Evolutionary conservation across 2,113 vertebrate genomes (phyloP).

Genomic region (Saimiri boliviensis): DNA sequence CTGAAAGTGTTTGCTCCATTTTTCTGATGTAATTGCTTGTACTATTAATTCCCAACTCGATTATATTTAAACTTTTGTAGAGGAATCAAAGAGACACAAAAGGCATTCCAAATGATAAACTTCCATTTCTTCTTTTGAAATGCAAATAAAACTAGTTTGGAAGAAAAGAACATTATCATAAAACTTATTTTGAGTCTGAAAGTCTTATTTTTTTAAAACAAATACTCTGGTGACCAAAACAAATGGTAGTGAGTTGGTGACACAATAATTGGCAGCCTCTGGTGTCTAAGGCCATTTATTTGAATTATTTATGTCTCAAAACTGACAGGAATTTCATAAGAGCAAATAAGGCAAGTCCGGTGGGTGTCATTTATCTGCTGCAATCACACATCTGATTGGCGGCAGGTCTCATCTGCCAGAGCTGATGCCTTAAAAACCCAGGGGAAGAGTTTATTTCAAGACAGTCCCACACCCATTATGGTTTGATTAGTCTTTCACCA

Average conservation of each 20-base stretch:
- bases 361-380: conserved; percentile 71
- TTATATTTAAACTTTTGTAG: conserved; percentile 65
- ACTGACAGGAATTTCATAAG: conserved; percentile 77
- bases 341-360: conserved; percentile 71
- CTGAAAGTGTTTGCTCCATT: conserved; percentile 53
- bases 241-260: conserved; percentile 66
- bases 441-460: conserved; percentile 73
- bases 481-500: conserved; percentile 71
- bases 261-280: conserved; percentile 69
- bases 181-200: conserved; percentile 43
- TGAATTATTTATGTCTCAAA: conserved; percentile 82
- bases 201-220: conserved; percentile 42
- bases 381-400: conserved; percentile 70
- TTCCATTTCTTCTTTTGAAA: conserved; percentile 45
- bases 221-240: conserved; percentile 66
- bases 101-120: conserved; percentile 53
- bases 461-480: conserved; percentile 42
- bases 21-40: conserved; percentile 61
- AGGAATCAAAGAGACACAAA: conserved; percentile 52
- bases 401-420: conserved; percentile 73
- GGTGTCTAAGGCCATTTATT: conserved; percentile 74
- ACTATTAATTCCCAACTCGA: conserved; percentile 64
- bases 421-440: conserved; percentile 71
- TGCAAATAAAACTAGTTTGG: conserved; percentile 40
- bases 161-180: conserved; percentile 46